Percentiles rank a stretch among this genome's conserved stretches.
phyloP scores from a whole-genome alignment of 2,888 invertebrate species.

The Ennomos erosarius region DNA sequence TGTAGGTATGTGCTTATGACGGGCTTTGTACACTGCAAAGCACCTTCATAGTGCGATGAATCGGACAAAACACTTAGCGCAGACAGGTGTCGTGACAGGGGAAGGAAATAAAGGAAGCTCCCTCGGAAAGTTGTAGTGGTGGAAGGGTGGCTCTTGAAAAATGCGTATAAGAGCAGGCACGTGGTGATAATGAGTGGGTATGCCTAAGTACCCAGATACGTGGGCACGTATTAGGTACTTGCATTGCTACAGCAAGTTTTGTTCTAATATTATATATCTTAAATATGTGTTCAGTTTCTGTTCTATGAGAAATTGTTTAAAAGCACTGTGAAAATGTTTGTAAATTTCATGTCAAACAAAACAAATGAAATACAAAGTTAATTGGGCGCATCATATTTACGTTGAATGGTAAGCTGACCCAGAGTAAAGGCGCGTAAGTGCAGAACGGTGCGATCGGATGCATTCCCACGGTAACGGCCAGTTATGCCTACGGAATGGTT shows the following conservation, averaged over 20 bases:
- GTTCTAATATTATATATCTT: too few species aligned
- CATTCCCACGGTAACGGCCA: slow-evolving; percentile 74
- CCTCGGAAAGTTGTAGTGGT: slow-evolving; percentile 46
- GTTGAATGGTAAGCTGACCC: slow-evolving; percentile 36
- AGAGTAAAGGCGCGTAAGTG: slow-evolving; percentile 25
- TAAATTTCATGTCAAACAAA: too few species aligned
- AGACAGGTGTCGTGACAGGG: slow-evolving; percentile 43
- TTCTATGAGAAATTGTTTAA: too few species aligned
- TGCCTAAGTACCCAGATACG: slow-evolving; percentile 16
- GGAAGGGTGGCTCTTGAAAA: slow-evolving; percentile 56
- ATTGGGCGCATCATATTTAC: slow-evolving; percentile 3
- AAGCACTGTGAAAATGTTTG: too few species aligned
- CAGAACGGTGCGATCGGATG: slow-evolving; percentile 50
- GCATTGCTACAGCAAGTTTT: slow-evolving; percentile 19
- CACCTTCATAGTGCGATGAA: slow-evolving; percentile 22
- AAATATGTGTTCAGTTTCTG: too few species aligned
- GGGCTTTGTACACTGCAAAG: slow-evolving; percentile 12
- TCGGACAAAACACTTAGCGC: slow-evolving; percentile 35
- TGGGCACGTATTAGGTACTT: too few species aligned
- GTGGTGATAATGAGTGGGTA: slow-evolving; percentile 44
- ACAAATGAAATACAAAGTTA: background rate
- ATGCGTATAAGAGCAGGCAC: slow-evolving; percentile 49
- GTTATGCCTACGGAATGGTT: slow-evolving; percentile 54
- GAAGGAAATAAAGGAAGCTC: slow-evolving; percentile 48
- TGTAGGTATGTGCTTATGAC: slow-evolving; percentile 1